A percentile compares a stretch with the other conserved stretches of the same genome.
Conservation (phyloP, 2,113 vertebrate species). For the Carollia perspicillata region DNA sequence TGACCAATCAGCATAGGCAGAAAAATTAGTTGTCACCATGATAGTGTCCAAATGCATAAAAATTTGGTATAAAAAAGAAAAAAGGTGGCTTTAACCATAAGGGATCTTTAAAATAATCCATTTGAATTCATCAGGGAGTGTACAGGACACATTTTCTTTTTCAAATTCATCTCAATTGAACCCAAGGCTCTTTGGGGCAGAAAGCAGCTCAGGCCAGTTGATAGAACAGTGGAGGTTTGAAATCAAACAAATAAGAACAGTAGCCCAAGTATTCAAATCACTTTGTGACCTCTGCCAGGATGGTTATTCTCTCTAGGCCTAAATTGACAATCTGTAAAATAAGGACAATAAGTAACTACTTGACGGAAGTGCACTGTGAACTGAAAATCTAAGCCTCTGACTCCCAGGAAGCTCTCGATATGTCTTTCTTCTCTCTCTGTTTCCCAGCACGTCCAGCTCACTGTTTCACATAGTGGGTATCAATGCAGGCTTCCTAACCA, state of each 20-base stretch:
- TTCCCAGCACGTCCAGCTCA: not conserved
- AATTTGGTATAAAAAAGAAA: conserved; percentile 2
- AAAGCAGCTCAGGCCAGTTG: not conserved
- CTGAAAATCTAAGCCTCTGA: not conserved
- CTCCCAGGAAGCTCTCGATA: not conserved
- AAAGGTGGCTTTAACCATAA: conserved; percentile 2
- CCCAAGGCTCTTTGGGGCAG: not conserved
- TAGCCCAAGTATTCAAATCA: not conserved
- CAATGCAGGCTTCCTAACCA: not conserved
- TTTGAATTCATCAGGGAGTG: not conserved
- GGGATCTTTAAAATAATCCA: not conserved
- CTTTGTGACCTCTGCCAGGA: not conserved
- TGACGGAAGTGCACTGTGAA: not conserved
- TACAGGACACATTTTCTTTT: not conserved
- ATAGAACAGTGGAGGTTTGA: not conserved
- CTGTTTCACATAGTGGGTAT: not conserved
- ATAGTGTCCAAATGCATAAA: conserved; percentile 18
- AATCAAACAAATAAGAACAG: not conserved
- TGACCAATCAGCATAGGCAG: not conserved
- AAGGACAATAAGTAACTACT: not conserved
- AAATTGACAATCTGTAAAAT: not conserved
- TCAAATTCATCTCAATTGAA: conserved; percentile 3
- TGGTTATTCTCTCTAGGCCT: not conserved
- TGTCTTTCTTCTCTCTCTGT: not conserved
- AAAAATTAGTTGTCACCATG: not conserved